Percentiles rank a stretch among this genome's conserved stretches.
These are phyloP conservation scores for Corvus cornix DNA, from an alignment of 2,113 vertebrate genomes.

Conservation along the genomic window DNA sequence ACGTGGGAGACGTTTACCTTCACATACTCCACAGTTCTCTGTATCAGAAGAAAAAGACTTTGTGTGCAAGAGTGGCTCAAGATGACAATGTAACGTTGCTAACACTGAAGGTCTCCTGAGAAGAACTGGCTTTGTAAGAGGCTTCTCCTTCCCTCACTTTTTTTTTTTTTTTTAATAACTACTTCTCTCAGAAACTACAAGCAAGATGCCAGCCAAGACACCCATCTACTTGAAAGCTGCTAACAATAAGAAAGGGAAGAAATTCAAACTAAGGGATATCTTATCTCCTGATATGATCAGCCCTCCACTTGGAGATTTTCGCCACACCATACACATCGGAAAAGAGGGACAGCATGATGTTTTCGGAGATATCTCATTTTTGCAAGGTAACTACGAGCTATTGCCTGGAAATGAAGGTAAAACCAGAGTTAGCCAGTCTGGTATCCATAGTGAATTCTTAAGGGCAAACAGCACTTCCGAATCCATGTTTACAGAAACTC, in stretches of 20 bases:
- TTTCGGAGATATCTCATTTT: slow-evolving; percentile 97
- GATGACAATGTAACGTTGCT: slow-evolving; percentile 38
- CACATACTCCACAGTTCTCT: not conserved
- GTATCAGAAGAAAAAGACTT: not conserved
- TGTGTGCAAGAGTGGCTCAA: not conserved
- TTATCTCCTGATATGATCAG: slow-evolving; percentile 98
- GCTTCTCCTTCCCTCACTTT: not conserved
- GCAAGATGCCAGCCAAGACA: slow-evolving; percentile 94
- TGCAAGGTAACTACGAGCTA: slow-evolving; percentile 95
- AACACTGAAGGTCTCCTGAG: not conserved
- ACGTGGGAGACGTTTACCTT: not conserved
- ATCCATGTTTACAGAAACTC: slow-evolving; percentile 86
- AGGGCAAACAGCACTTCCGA: slow-evolving; percentile 95
- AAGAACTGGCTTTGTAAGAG: not conserved
- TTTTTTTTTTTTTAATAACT: not conserved
- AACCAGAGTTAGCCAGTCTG: slow-evolving; percentile 71
- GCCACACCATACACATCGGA: slow-evolving; percentile 97
- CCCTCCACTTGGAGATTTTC: slow-evolving; percentile 95
- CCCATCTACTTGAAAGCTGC: slow-evolving; percentile 96
- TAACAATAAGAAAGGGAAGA: slow-evolving; percentile 95
- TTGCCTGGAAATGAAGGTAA: slow-evolving; percentile 86
- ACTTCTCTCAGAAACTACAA: not conserved
- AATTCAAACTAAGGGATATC: slow-evolving; percentile 93
- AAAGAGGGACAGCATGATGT: slow-evolving; percentile 91
- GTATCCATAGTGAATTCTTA: slow-evolving; percentile 84